Conservation (phyloP, 2,888 invertebrate genomes). For the Xestia ashworthii region DNA sequence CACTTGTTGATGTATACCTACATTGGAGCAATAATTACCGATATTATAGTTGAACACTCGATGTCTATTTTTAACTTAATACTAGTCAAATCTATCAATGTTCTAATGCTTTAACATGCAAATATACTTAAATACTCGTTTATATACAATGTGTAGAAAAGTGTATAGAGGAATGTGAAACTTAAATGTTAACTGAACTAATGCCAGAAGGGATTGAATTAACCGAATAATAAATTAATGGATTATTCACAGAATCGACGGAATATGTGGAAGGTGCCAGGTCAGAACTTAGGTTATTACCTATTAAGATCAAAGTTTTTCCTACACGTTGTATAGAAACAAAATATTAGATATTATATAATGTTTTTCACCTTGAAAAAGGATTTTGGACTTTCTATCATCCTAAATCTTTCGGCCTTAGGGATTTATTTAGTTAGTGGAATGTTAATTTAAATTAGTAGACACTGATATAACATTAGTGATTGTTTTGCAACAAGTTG, state of each 20-base stretch:
- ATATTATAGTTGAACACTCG: conserved; percentile 81
- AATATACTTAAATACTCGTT: conserved; percentile 70
- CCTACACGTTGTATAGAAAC: conserved; percentile 62
- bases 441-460: conserved; percentile 64
- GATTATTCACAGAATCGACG: not conserved
- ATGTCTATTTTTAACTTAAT: conserved; percentile 84
- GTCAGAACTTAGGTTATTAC: not conserved
- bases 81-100: conserved; percentile 80
- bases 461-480: conserved; percentile 67
- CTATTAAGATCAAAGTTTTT: conserved; percentile 26
- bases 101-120: conserved; percentile 76
- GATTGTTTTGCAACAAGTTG: conserved; percentile 66
- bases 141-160: conserved; percentile 63
- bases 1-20: conserved; percentile 84
- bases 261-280: not conserved
- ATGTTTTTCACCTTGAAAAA: conserved; percentile 62
- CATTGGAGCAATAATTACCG: conserved; percentile 86
- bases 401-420: conserved; percentile 62
- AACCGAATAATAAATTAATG: not conserved
- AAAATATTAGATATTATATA: conserved; percentile 62
- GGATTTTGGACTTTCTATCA: conserved; percentile 61
- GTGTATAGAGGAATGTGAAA: not conserved
- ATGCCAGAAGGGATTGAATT: conserved; percentile 20
- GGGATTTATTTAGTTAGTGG: conserved; percentile 66
- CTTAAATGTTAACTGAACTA: no score